Percentiles rank a stretch among this genome's conserved stretches.
These are phyloP conservation scores for Molossus molossus DNA, from an alignment of 2,797 vertebrate genomes.

Conservation along the genomic window DNA sequence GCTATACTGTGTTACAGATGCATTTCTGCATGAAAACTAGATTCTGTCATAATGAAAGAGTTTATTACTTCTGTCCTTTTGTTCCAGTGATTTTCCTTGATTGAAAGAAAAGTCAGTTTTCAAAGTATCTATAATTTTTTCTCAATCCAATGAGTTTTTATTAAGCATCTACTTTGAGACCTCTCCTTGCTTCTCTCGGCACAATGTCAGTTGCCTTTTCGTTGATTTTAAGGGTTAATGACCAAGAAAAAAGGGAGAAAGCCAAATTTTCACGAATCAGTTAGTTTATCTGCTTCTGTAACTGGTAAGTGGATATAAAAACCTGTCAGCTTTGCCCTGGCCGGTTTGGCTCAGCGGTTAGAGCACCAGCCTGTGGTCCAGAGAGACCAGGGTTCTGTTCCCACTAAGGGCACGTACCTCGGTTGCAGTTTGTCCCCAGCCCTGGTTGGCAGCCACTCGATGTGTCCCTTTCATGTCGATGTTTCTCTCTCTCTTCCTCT, in stretches of 20 bases:
- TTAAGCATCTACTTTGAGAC: background rate
- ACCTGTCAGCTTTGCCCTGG: background rate
- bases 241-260: background rate
- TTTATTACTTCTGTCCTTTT: conserved; percentile 70
- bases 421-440: no score
- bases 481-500: no score
- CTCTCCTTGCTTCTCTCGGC: background rate
- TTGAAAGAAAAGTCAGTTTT: conserved; percentile 53
- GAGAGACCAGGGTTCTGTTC: no score
- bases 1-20: conserved; percentile 39
- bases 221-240: background rate
- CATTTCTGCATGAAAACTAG: conserved; percentile 48
- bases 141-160: conserved; percentile 11
- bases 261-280: background rate
- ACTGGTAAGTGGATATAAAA: background rate
- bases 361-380: no score
- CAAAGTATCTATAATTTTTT: conserved; percentile 41
- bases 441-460: no score
- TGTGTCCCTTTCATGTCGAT: no score
- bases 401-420: no score
- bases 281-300: background rate
- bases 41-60: conserved; percentile 57
- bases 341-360: no score
- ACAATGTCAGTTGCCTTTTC: background rate
- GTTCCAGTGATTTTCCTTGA: conserved; percentile 37